Evolutionary conservation across 2,113 vertebrate genomes (phyloP).

Genomic region (Callithrix jacchus): DNA sequence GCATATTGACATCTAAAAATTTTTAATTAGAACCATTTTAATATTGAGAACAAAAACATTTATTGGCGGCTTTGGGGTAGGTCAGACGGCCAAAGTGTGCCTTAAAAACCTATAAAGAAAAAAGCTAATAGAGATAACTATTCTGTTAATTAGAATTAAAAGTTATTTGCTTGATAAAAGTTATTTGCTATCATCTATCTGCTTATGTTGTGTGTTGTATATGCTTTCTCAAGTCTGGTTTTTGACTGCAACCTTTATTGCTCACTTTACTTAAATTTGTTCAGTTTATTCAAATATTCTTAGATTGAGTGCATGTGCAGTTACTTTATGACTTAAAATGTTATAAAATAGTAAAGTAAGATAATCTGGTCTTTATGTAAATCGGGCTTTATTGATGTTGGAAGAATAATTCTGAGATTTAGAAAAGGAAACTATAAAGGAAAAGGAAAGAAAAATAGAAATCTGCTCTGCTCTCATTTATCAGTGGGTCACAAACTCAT

Average conservation of each 20-base stretch:
- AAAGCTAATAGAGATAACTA: too few species aligned
- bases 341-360: not conserved
- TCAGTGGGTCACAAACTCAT: not conserved
- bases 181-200: not conserved
- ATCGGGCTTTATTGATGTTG: not conserved
- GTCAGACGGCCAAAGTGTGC: not conserved
- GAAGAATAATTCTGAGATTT: not conserved
- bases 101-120: not conserved
- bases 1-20: not conserved
- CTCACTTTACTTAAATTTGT: not conserved
- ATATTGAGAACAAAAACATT: not conserved
- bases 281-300: not conserved
- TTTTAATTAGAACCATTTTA: not conserved
- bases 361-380: not conserved
- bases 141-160: slow-evolving; percentile 15
- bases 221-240: not conserved
- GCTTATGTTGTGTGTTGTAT: not conserved
- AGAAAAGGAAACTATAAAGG: not conserved
- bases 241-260: not conserved
- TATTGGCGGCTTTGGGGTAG: not conserved
- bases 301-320: not conserved
- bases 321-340: not conserved
- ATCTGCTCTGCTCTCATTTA: not conserved
- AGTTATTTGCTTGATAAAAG: not conserved
- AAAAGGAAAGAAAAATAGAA: not conserved